Percentiles rank a stretch among this genome's conserved stretches.
Conservation (phyloP, 2,888 invertebrate genomes). For the Rhagium mordax region DNA sequence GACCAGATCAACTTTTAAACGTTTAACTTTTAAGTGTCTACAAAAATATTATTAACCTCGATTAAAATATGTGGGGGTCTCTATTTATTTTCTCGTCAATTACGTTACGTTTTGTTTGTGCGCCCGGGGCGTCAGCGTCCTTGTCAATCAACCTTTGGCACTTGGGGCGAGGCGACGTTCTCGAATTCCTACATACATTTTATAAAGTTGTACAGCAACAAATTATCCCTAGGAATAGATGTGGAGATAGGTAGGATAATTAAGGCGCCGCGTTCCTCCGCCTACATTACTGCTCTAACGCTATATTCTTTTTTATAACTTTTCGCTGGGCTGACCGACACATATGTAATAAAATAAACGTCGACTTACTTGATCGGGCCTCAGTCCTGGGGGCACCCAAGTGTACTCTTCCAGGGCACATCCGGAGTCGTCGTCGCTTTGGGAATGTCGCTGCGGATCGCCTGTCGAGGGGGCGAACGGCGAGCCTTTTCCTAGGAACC, state of each 20-base stretch:
- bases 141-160: background rate
- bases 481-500: constrained; percentile 76
- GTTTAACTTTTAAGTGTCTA: background rate
- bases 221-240: too few species aligned
- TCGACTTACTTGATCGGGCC: constrained; percentile 92
- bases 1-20: background rate
- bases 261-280: too few species aligned
- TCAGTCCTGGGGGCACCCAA: constrained; percentile 96
- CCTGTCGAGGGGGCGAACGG: constrained; percentile 72
- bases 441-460: constrained; percentile 88
- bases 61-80: background rate
- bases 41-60: background rate
- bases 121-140: background rate
- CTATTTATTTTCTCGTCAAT: background rate
- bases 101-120: background rate
- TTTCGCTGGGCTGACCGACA: too few species aligned
- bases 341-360: background rate
- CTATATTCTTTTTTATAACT: too few species aligned
- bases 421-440: constrained; percentile 97
- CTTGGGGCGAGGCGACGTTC: background rate
- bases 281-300: too few species aligned
- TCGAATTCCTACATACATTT: background rate
- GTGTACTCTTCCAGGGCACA: constrained; percentile 98
- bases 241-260: too few species aligned
- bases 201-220: too few species aligned